Conservation (phyloP, 1,140 invertebrate species). For the Colletes gigas region DNA sequence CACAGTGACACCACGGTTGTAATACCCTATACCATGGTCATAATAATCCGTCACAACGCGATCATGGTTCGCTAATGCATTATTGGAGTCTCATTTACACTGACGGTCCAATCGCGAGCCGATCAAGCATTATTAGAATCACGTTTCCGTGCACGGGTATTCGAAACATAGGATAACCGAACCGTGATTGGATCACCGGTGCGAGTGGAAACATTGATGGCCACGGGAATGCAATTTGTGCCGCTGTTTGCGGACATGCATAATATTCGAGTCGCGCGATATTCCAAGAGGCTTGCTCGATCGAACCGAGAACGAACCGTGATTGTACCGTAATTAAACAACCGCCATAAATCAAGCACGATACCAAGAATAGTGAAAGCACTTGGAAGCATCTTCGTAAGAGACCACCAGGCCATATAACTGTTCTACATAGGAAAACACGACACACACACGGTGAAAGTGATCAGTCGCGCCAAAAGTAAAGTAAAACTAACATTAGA, state of each 20-base stretch:
- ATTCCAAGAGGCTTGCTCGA: background rate
- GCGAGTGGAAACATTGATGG: background rate
- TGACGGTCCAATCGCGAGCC: background rate
- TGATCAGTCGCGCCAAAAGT: slow-evolving; percentile 17
- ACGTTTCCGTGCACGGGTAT: background rate
- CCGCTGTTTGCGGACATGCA: background rate
- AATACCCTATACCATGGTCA: background rate
- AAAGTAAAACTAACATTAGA: slow-evolving; percentile 30
- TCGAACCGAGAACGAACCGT: background rate
- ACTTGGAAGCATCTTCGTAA: slow-evolving; percentile 16
- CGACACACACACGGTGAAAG: slow-evolving; percentile 28
- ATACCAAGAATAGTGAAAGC: slow-evolving; percentile 33
- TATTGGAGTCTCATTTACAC: background rate
- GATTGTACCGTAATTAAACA: slow-evolving; percentile 27
- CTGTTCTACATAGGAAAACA: slow-evolving; percentile 27
- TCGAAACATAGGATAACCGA: background rate
- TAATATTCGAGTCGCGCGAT: background rate
- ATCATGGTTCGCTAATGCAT: background rate
- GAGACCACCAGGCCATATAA: slow-evolving; percentile 9
- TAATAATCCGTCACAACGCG: background rate
- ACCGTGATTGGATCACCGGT: background rate
- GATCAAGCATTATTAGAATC: slow-evolving; percentile 10
- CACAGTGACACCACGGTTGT: too few relatives aligned
- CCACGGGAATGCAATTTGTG: background rate
- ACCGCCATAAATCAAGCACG: slow-evolving; percentile 24